Evolutionary conservation across 2,888 invertebrate genomes (phyloP).

Genomic region (Ectemnius cavifrons): DNA sequence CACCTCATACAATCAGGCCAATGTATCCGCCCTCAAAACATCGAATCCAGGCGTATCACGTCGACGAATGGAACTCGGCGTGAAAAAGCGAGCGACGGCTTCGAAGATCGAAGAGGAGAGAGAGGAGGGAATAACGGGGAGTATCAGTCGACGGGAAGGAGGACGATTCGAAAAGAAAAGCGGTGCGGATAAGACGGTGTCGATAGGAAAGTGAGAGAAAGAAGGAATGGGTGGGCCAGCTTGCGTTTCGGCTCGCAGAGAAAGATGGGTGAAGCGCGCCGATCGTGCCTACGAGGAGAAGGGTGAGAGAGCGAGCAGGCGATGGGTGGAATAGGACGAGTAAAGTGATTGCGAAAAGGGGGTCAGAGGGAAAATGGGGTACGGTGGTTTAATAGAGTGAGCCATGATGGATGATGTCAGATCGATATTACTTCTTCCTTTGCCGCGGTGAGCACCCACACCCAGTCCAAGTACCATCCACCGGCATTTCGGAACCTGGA

Average conservation of each 20-base stretch:
- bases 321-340: slow-evolving; percentile 58
- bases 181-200: slow-evolving; percentile 14
- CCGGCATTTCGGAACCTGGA: slow-evolving; percentile 53
- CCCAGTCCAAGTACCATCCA: slow-evolving; percentile 41
- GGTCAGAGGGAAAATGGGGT: slow-evolving; percentile 62
- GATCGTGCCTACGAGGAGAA: neutral
- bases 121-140: slow-evolving; percentile 2
- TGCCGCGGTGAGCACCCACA: slow-evolving; percentile 26
- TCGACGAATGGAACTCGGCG: slow-evolving; percentile 31
- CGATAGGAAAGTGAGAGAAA: slow-evolving; percentile 13
- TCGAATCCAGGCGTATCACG: slow-evolving; percentile 3
- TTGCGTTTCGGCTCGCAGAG: slow-evolving; percentile 14
- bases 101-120: slow-evolving; percentile 23
- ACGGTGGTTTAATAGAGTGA: slow-evolving; percentile 72
- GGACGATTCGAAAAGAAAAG: slow-evolving; percentile 10
- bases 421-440: slow-evolving; percentile 69
- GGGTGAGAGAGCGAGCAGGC: slow-evolving; percentile 1
- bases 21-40: slow-evolving; percentile 2
- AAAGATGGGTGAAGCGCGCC: slow-evolving; percentile 17
- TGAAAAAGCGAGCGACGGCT: slow-evolving; percentile 10
- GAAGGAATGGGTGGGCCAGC: slow-evolving; percentile 18
- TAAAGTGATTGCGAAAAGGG: slow-evolving; percentile 69
- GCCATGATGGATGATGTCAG: slow-evolving; percentile 70
- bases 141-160: slow-evolving; percentile 12
- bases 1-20: neutral